Base-by-base conservation (phyloP, 2,888 invertebrate species). In the Asteroscopus sphinx region DNA sequence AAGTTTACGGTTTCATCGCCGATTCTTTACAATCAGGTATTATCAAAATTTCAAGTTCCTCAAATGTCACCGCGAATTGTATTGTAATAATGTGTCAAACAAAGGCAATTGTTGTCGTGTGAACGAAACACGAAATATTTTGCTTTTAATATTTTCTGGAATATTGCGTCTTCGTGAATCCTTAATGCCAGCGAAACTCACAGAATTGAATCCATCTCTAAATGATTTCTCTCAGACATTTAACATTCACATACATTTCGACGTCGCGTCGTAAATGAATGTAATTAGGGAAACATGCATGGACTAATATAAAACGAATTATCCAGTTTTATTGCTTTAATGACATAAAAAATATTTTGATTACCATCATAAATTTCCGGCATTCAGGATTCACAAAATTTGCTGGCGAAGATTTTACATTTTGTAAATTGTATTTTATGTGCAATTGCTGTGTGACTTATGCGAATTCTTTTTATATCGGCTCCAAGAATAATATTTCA, bases 141-240 rank as follows among this genome's bases (percentile, higher is more conserved):
- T 59, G 40, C 2, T 21, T 30, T 17, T 55, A 11, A 2, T 60
- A 17, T 61, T 70, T 62, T 80, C 77, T 80, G 82, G 81, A 72
- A 68, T 85, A 90, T 92, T 92, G 92, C 92, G 92, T 89, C 91
- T 80, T 90, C 91, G 91, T 92, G 92, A 92, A 92, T 92, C 92
- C 92, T 93, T 83, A 92, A 92, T 92, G 92, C 89, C 89, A 33
- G 45, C 51, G 32, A 75, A 68, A 55, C 62, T 73, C 55, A 60
- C 56, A 45, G 45, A 56, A 60, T 46, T 46, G 39, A 58, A 62
- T 49, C 52, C 42, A 63, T 56, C 44, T 56, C 45, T 53, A 49
- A 57, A 47, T 42, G 45, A 63, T 63, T 56, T 40, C 49, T 40
- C 51, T 52, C 49, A 55, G 47, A 62, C 53, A 58, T 60, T 53